These are phyloP conservation scores for Gila orcuttii DNA, from an alignment of 2,113 vertebrate species.

Conservation along the genomic window DNA sequence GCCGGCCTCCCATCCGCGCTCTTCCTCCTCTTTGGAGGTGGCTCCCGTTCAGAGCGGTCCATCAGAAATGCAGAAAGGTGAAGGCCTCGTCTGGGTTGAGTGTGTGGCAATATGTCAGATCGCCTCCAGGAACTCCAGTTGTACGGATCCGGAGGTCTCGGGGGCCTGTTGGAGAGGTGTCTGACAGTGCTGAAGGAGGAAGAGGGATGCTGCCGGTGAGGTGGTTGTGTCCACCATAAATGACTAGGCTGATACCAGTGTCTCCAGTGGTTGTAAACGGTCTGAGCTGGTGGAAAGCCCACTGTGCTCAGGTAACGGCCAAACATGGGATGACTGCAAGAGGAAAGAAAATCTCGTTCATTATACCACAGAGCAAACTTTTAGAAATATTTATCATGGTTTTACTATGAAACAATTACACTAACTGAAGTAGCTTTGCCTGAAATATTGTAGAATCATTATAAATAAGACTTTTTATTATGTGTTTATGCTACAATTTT, in stretches of 20 bases:
- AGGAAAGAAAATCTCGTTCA: neutral
- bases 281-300: slow-evolving; percentile 72
- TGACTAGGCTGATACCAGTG: slow-evolving; percentile 67
- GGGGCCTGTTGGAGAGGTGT: slow-evolving; percentile 62
- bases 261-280: slow-evolving; percentile 63
- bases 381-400: neutral
- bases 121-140: slow-evolving; percentile 60
- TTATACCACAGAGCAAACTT: neutral
- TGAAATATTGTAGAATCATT: neutral
- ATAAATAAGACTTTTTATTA: neutral
- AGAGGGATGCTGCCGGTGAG: slow-evolving; percentile 64
- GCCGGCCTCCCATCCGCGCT: slow-evolving; percentile 25
- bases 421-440: neutral
- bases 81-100: slow-evolving; percentile 66
- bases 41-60: slow-evolving; percentile 76
- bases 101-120: slow-evolving; percentile 61
- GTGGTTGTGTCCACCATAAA: slow-evolving; percentile 74
- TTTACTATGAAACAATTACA: neutral
- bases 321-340: slow-evolving; percentile 83
- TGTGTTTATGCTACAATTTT: neutral
- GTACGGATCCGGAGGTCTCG: slow-evolving; percentile 48
- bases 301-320: slow-evolving; percentile 77
- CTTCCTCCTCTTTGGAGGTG: slow-evolving; percentile 81
- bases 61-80: slow-evolving; percentile 73
- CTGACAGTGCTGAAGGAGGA: slow-evolving; percentile 55